Evolutionary conservation across 1,140 invertebrate genomes (phyloP).

Genomic region (Saccostrea glomerata): DNA sequence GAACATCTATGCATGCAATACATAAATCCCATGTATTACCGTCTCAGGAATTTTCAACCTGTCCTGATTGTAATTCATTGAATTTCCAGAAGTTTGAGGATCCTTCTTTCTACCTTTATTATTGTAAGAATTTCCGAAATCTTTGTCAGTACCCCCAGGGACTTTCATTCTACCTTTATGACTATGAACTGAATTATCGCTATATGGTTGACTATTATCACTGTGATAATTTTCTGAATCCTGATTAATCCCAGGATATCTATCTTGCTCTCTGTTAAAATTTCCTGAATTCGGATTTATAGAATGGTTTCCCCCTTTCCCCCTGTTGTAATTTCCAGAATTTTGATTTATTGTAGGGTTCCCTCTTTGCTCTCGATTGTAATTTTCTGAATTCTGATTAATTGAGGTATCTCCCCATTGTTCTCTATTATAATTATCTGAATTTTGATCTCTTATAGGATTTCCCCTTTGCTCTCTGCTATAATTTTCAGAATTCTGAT

Average conservation of each 20-base stretch:
- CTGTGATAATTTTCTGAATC: not conserved
- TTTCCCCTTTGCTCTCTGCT: not conserved
- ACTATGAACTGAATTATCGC: not conserved
- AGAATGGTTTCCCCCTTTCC: not conserved
- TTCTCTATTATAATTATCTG: not conserved
- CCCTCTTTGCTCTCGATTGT: no score
- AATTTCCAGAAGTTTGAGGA: constrained; percentile 16
- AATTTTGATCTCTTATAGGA: no score
- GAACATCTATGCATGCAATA: constrained; percentile 32
- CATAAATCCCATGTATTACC: not conserved
- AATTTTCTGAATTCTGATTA: not conserved
- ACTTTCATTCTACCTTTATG: not conserved
- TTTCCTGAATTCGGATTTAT: not conserved
- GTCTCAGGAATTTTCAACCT: constrained; percentile 1
- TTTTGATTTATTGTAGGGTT: no score
- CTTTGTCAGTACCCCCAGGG: not conserved
- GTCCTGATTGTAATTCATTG: not conserved
- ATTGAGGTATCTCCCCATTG: not conserved
- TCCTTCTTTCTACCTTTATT: not conserved
- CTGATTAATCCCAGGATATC: no score
- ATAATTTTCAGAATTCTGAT: not conserved
- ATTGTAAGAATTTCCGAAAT: not conserved
- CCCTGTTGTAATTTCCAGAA: not conserved
- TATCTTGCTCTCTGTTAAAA: no score
- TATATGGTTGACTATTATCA: not conserved